A percentile compares a stretch with the other conserved stretches of the same genome.
Evolutionary conservation across 2,113 vertebrate genomes (phyloP).

Genomic region (Bubalus kerabau): DNA sequence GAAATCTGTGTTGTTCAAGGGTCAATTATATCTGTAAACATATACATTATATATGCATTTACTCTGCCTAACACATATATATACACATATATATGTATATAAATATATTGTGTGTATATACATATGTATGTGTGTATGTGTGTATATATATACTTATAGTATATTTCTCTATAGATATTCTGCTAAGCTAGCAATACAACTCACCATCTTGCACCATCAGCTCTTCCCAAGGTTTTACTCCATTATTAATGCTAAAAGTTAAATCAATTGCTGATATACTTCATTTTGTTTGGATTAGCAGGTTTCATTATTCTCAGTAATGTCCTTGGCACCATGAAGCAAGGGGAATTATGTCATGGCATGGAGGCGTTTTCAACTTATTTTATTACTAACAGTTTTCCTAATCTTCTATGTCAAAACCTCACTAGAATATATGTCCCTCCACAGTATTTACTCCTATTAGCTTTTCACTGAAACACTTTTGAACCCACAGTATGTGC

Average conservation of each 20-base stretch:
- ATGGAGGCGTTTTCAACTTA: background rate
- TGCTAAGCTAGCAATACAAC: background rate
- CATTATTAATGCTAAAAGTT: background rate
- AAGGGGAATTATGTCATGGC: background rate
- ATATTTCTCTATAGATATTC: background rate
- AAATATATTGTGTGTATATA: background rate
- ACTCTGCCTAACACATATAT: background rate
- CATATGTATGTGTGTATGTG: no score
- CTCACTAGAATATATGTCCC: background rate
- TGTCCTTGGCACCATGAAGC: background rate
- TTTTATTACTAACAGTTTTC: background rate
- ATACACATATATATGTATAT: background rate
- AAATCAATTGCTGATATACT: background rate
- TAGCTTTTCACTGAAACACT: background rate
- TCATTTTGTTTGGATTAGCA: background rate
- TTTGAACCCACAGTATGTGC: background rate
- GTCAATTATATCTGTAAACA: background rate
- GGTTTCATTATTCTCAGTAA: background rate
- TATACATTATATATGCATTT: background rate
- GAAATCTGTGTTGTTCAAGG: background rate
- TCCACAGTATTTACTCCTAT: background rate
- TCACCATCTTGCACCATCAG: background rate
- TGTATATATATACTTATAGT: background rate
- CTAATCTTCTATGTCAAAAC: background rate
- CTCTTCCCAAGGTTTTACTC: background rate